These are phyloP conservation scores for Jaculus jaculus DNA, from an alignment of 2,113 vertebrate genomes.

Conservation along the genomic window DNA sequence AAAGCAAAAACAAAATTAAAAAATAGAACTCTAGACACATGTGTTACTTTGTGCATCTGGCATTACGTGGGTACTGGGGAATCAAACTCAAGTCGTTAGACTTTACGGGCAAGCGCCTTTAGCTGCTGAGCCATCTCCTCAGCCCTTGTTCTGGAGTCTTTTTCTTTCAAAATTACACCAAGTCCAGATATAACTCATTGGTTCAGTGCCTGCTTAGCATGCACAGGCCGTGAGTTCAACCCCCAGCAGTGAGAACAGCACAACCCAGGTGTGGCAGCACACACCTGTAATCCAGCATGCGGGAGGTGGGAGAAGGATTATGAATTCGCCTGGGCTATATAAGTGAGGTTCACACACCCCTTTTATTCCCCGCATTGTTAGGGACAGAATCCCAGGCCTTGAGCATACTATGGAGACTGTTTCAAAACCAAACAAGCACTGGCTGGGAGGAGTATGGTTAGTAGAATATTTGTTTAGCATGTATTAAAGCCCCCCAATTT, in stretches of 20 bases:
- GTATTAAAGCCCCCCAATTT: no score
- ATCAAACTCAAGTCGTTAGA: no score
- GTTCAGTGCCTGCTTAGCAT: neutral
- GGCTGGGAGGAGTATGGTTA: no score
- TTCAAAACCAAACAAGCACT: neutral
- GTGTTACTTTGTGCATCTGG: no score
- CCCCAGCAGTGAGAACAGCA: neutral
- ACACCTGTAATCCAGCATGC: neutral
- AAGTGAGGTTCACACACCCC: no score
- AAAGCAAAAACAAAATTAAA: no score
- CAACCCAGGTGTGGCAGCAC: neutral
- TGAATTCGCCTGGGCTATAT: neutral
- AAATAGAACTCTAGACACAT: no score
- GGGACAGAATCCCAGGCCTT: neutral
- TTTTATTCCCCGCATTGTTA: rapidly evolving
- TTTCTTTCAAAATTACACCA: neutral
- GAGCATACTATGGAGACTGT: neutral
- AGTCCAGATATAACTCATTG: neutral
- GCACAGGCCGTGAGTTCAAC: neutral
- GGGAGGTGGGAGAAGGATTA: no score
- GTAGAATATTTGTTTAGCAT: no score
- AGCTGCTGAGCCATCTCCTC: no score
- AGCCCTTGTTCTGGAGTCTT: neutral
- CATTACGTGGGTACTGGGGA: no score
- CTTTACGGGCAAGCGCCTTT: no score